Base-by-base conservation (phyloP, 2,113 vertebrate species). In the Plecturocebus donacophilus region DNA sequence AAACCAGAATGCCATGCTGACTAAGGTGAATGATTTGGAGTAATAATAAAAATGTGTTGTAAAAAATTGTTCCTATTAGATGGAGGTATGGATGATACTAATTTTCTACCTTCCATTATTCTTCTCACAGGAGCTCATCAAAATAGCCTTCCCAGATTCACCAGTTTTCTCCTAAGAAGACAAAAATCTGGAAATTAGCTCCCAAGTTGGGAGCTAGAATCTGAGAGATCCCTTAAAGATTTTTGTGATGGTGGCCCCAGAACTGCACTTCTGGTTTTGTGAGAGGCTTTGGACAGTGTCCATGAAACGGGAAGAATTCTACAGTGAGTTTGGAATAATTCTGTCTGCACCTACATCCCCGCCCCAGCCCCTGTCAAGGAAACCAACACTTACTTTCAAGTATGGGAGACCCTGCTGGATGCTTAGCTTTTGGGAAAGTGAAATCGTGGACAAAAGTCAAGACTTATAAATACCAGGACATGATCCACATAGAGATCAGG, bases 361-460 rank as follows among this genome's bases (percentile, higher is more conserved):
- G 8, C 0, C 20, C 27, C 16, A 38, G 25, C 19, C 14, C 49
- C 54, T 11, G 6, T 32, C 54, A 19, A 35, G 91, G 82, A 95
- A 94, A 90, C 17, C 54, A 61, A 8, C 45, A 20, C 47, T 42
- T 10, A 70, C 32, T 96, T 97, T 95, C 90, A 87, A 40, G 75
- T 64, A 13, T 10, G 58, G 2, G 45, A 89, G 95, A 89, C 40
- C 52, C 45, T 71, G 54, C 14, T 32, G 80, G 17, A 14, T 95
- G 27, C 58, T 97, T 80, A 77, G 30, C 2, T 90, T 88, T 91
- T 86, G 79, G 68, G 30, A 70, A 95, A 83, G n/a, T 94, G 35
- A 85, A 83, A 56, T 96, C 87, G 35, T 95, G 52, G n/a, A 95
- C 56, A 2, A 12, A 17, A 27, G 38, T 17, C 8, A n/a, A 64